These are phyloP conservation scores for Drosophila suboccidentalis DNA, from an alignment of 2,888 invertebrate species.

Conservation along the genomic window DNA sequence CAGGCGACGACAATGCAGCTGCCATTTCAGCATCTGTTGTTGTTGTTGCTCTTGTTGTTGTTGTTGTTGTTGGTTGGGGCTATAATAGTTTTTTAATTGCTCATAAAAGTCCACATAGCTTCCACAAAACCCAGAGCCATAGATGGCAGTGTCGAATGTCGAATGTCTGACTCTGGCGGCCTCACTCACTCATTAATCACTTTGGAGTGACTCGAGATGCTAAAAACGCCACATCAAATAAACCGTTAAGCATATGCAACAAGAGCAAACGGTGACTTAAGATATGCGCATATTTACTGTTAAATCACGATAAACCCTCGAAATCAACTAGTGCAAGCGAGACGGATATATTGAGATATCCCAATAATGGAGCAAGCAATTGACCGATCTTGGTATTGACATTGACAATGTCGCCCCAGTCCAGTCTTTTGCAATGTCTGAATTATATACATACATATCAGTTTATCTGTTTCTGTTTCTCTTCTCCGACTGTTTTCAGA, in stretches of 20 bases:
- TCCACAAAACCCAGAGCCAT: slow-evolving; percentile 22
- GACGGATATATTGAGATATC: neutral
- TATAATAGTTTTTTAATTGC: slow-evolving; percentile 76
- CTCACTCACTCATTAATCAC: slow-evolving; percentile 57
- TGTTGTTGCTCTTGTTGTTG: slow-evolving; percentile 5
- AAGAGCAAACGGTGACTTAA: slow-evolving; percentile 47
- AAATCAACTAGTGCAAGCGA: slow-evolving; percentile 12
- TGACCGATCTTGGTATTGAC: slow-evolving; percentile 67
- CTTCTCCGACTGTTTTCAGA: neutral
- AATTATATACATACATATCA: slow-evolving; percentile 17
- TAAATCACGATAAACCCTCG: slow-evolving; percentile 8
- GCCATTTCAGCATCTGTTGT: slow-evolving; percentile 33
- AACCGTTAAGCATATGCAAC: slow-evolving; percentile 74
- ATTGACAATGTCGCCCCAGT: slow-evolving; percentile 66
- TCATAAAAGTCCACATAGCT: slow-evolving; percentile 58
- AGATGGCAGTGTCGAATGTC: slow-evolving; percentile 24
- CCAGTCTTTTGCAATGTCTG: slow-evolving; percentile 16
- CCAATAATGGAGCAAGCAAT: slow-evolving; percentile 14
- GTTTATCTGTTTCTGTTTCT: slow-evolving; percentile 3
- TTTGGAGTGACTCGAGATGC: slow-evolving; percentile 37
- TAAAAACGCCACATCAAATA: slow-evolving; percentile 50
- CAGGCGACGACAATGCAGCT: slow-evolving; percentile 44
- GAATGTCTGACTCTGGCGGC: slow-evolving; percentile 7
- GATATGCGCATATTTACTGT: slow-evolving; percentile 62
- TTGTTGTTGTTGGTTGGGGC: slow-evolving; percentile 3